Percentiles rank a stretch among this genome's conserved stretches.
These are phyloP conservation scores for Morone chrysops DNA, from an alignment of 2,113 vertebrate genomes.

Conservation along the genomic window DNA sequence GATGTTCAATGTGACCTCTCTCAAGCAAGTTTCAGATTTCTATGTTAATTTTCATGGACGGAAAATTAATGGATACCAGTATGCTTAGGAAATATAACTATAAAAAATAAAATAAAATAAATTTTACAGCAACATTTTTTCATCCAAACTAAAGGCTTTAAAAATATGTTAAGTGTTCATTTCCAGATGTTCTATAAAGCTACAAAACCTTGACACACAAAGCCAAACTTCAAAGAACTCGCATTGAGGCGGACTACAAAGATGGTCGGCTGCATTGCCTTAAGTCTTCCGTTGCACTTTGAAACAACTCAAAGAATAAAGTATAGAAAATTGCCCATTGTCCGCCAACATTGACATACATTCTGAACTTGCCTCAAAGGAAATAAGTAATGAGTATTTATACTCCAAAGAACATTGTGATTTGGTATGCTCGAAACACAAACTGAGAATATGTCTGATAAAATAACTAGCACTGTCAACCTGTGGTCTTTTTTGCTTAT, in stretches of 20 bases:
- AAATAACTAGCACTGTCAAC: not conserved
- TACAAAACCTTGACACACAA: not conserved
- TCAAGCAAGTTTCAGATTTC: not conserved
- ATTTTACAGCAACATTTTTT: too few relatives aligned
- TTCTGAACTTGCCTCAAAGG: not conserved
- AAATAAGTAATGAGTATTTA: not conserved
- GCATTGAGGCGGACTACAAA: not conserved
- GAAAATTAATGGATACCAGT: not conserved
- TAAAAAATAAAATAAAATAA: not conserved
- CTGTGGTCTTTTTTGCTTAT: not conserved
- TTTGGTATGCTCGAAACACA: not conserved
- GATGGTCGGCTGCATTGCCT: not conserved
- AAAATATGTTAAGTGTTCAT: too few relatives aligned
- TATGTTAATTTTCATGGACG: not conserved
- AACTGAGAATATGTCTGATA: not conserved
- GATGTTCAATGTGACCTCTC: slow-evolving; percentile 4
- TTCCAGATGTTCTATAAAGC: not conserved
- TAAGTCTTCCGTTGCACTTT: not conserved
- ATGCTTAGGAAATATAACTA: too few relatives aligned
- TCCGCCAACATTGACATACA: not conserved
- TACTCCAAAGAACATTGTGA: not conserved
- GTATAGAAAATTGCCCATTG: not conserved
- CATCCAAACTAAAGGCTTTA: not conserved
- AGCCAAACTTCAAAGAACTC: not conserved
- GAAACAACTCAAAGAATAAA: not conserved